Evolutionary conservation across 2,113 vertebrate species (phyloP).

Genomic region (Thamnophis sirtalis): DNA sequence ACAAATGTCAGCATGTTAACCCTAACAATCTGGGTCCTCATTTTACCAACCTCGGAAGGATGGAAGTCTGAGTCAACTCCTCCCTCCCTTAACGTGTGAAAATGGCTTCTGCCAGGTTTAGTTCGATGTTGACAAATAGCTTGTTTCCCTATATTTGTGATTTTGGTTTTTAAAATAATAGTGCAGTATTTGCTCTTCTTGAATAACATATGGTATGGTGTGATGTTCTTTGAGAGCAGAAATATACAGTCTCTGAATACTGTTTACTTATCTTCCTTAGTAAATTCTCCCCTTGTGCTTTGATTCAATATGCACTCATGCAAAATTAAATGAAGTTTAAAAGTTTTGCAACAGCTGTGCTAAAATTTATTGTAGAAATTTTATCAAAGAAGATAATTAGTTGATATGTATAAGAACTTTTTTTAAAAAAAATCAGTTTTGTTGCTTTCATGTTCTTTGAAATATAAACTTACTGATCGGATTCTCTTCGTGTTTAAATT

Average conservation of each 20-base stretch:
- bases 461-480: neutral
- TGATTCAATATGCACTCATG: constrained; percentile 29
- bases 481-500: neutral
- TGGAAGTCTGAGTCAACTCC: neutral
- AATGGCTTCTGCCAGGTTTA: too few relatives aligned
- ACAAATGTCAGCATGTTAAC: neutral
- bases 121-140: neutral
- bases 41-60: neutral
- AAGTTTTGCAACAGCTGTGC: neutral
- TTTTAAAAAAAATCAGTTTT: neutral
- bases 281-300: constrained; percentile 37
- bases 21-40: neutral
- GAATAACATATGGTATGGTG: constrained; percentile 39
- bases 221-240: constrained; percentile 43
- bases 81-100: too few relatives aligned
- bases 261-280: constrained; percentile 31
- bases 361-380: rapidly evolving
- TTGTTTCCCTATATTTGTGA: constrained; percentile 60
- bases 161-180: constrained; percentile 68
- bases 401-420: neutral
- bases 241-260: constrained; percentile 34
- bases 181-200: constrained; percentile 61
- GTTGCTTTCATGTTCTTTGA: neutral
- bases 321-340: constrained; percentile 15
- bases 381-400: neutral